A percentile compares a stretch with the other conserved stretches of the same genome.
phyloP scores from a whole-genome alignment of 2,113 vertebrate species.

The Amazona vittata region DNA sequence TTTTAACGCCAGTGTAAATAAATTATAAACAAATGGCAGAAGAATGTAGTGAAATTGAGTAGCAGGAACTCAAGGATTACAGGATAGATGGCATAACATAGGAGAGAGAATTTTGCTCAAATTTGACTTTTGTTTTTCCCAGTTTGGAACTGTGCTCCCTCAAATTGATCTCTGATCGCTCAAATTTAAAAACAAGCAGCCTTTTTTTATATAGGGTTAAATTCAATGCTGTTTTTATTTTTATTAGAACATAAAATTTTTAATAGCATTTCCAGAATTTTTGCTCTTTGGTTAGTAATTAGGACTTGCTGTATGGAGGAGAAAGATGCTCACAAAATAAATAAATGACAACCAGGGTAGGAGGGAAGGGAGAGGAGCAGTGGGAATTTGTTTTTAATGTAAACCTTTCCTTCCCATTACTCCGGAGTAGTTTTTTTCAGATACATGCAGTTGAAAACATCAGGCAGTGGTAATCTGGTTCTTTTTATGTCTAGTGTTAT shows the following conservation, averaged over 20 bases:
- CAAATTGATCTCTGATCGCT: not conserved
- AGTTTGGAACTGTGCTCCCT: not conserved
- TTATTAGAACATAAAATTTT: not conserved
- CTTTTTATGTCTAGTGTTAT: not conserved
- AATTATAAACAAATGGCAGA: not conserved
- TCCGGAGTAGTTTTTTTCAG: not conserved
- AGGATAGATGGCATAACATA: not conserved
- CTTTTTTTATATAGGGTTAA: not conserved
- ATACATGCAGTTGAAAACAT: not conserved
- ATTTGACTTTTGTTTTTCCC: not conserved
- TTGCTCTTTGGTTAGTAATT: not conserved
- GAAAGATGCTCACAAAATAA: not conserved
- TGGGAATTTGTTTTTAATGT: not conserved
- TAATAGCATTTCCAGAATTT: not conserved
- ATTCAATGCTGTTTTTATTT: not conserved
- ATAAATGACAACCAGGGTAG: not conserved
- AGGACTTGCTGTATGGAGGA: not conserved
- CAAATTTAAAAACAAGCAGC: not conserved
- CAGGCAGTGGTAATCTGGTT: not conserved
- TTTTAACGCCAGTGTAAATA: not conserved
- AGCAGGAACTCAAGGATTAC: not conserved
- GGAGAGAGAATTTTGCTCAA: not conserved
- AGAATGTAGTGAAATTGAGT: not conserved
- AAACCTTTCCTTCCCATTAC: not conserved
- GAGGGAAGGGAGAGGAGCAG: not conserved